Evolutionary conservation across 1,140 invertebrate species (phyloP).

Genomic region (Drosophila ananassae): DNA sequence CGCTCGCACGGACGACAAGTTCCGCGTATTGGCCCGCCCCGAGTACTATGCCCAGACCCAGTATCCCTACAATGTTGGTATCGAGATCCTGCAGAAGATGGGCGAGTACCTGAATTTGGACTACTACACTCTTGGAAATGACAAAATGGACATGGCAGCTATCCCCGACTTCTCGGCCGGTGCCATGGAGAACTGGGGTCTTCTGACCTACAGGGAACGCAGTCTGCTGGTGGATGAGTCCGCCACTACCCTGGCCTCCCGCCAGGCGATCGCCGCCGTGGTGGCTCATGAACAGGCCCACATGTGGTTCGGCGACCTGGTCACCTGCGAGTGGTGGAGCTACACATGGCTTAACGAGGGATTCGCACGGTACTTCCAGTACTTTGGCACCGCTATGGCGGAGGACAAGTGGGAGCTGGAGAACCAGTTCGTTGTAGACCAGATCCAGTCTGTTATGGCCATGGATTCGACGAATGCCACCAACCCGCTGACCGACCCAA

Average conservation of each 20-base stretch:
- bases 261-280: constrained; percentile 85
- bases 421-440: constrained; percentile 87
- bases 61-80: constrained; percentile 85
- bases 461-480: constrained; percentile 88
- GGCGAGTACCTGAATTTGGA: constrained; percentile 83
- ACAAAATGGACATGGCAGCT: constrained; percentile 89
- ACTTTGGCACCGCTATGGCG: constrained; percentile 87
- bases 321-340: constrained; percentile 89
- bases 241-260: constrained; percentile 84
- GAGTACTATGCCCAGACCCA: constrained; percentile 87
- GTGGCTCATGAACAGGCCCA: constrained; percentile 88
- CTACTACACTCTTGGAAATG: constrained; percentile 84
- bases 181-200: constrained; percentile 94
- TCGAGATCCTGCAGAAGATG: constrained; percentile 84
- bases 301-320: constrained; percentile 89
- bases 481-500: constrained; percentile 86
- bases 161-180: constrained; percentile 92
- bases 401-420: constrained; percentile 85
- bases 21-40: constrained; percentile 89
- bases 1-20: constrained; percentile 84
- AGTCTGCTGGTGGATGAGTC: constrained; percentile 85
- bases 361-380: constrained; percentile 89
- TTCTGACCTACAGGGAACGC: constrained; percentile 87
- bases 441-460: constrained; percentile 87
- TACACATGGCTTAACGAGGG: constrained; percentile 89